Base-by-base conservation (phyloP, 2,113 vertebrate species). In the Caranx melampygus region DNA sequence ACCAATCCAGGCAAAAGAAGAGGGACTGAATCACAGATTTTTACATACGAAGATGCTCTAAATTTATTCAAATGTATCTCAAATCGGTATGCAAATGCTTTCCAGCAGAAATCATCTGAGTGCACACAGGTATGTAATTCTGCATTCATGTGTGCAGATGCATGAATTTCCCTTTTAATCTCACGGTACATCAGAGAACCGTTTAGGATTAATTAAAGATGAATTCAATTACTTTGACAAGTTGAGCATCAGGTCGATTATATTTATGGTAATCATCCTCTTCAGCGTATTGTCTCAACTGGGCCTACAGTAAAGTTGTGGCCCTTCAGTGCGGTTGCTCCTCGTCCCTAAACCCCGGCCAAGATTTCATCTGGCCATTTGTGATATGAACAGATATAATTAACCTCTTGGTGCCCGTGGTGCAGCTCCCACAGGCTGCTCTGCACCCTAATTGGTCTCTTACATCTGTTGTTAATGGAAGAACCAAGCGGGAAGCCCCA, bases 361-460 rank as follows among this genome's bases (percentile, higher is more conserved):
- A 54, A 9, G 40, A 40, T 61, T 77, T 78, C 49, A 45, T 87
- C 51, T 64, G 79, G 26, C 71, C 55, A 42, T 75, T 79, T 83
- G 60, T 75, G 55, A 80, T 83, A 45, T 64, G 78, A 84, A 76
- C 74, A 89, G 79, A 79, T 83, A 76, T 75, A 89, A 89, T 91
- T 89, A 90, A 92, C 88, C 89, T 86, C 75, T 73, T 2, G 9
- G 64, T 78, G 82, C 55, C 78, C 0, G 4, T 16, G 63, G 58
- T 59, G 69, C 49, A 62, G 65, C 82, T 83, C 84, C 74, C 77
- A 78, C 37, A 75, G 73, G 75, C 63, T 40, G 26, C 82, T 6
- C 68, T 49, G 68, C 75, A 9, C 42, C 68, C 60, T 91, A 87
- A 92, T 92, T 93, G 91, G 75, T 83, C 47, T 72, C 79, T 68